Base-by-base conservation (phyloP, 2,888 invertebrate species). In the Blastobasis adustella region DNA sequence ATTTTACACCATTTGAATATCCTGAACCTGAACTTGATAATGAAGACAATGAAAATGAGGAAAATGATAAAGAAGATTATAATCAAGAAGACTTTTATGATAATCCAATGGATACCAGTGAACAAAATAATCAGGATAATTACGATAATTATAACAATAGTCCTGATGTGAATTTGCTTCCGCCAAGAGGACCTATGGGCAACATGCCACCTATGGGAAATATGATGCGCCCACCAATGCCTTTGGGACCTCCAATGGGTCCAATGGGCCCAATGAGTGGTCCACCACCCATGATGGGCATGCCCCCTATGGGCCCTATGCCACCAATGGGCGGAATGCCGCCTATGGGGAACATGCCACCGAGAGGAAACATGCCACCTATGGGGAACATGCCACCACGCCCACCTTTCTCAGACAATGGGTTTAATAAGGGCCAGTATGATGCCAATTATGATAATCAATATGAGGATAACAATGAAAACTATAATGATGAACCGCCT, bases 1-100 rank as follows among this genome's bases (percentile, higher is more conserved):
- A 73, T 56, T 82, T 75, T 49, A 76, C 72, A 60, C 87, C 85
- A 50, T 87, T 86, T 76, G 83, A 85, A 66, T 88, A 88, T 65
- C 85, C 87, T 50, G 70, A 71, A 10, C 73, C 68, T 52, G 78
- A 80, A 49, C 68, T 65, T 61, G 78, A 81, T 46, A 58, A 62
- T 55, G 75, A 78, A 54, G 61, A 49, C 39, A 55, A 57, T 53
- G 69, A 75, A 41, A 62, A 63, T 56, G 59, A 67, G 46, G 73
- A 72, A 52, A 64, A 66, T 39, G 63, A 74, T 52, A 70, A 78
- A 47, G 70, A 74, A 51, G 77, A 77, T 54, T 80, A 82, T 61
- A 74, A 73, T 47, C 68, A 76, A 58, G 76, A 82, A 53, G 73
- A 81, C 55, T 80, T 77, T 63, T 86, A 82, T 68, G 71, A 83